phyloP scores from a whole-genome alignment of 2,797 vertebrate genomes.

The Crenuchus spilurus region DNA sequence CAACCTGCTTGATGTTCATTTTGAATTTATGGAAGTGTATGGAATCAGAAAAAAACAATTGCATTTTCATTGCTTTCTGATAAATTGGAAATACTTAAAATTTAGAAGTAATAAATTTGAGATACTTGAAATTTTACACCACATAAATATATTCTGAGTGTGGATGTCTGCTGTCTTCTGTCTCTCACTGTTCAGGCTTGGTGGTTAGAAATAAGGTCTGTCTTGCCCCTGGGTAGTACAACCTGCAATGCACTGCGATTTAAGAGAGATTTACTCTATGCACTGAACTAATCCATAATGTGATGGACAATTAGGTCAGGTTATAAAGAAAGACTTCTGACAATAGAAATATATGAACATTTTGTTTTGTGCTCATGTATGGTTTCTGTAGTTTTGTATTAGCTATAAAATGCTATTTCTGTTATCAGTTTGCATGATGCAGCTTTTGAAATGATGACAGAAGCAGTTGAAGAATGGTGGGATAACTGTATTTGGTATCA shows the following conservation, averaged over 20 bases:
- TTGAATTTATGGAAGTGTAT: too few species aligned
- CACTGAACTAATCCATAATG: constrained; percentile 1
- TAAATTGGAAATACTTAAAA: too few species aligned
- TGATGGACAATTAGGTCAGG: constrained; percentile 2
- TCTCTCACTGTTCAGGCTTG: constrained; percentile 45
- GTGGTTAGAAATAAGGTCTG: constrained; percentile 38
- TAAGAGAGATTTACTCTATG: constrained; percentile 20
- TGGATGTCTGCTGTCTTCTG: background rate
- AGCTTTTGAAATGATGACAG: background rate
- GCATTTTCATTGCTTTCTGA: too few species aligned
- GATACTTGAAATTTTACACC: too few species aligned
- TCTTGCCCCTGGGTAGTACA: background rate
- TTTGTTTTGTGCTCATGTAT: background rate
- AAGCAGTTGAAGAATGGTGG: background rate
- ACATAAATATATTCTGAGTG: too few species aligned
- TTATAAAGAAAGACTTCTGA: background rate
- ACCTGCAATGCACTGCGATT: background rate
- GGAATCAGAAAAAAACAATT: too few species aligned
- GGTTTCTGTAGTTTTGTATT: background rate
- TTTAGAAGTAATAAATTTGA: too few species aligned
- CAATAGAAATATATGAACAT: background rate
- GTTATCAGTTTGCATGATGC: background rate
- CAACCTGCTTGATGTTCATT: too few species aligned
- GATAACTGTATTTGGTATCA: too few species aligned
- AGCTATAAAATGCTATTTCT: background rate